Base-by-base conservation (phyloP, 1,140 invertebrate genomes). In the Drosophila yakuba region DNA sequence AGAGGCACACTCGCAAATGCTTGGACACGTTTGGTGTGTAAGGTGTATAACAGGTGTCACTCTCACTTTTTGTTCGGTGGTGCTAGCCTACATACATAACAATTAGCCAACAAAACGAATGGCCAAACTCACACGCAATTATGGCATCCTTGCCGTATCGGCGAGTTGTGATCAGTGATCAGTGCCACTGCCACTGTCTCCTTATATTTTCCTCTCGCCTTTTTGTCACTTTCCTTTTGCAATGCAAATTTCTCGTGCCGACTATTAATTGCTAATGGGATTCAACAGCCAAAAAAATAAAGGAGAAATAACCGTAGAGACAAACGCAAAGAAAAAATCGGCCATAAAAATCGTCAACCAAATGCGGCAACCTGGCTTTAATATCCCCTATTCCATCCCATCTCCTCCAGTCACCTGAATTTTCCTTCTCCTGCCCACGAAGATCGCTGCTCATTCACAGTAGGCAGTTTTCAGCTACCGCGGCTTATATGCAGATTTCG, bases 191-290 rank as follows among this genome's bases (percentile, higher is more conserved):
- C 35, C 52, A 39, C n/a, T 15, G 54, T 58, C 36, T 55, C 25
- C 15, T n/a, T 20, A 45, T 4, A 20, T n/a, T 7, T 56, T 61
- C 47, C 48, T 39, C 45, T 52, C 61, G 38, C 50, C 41, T 68
- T 62, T 86, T 86, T 86, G 84, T 88, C 83, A 88, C 83, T 89
- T 88, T 88, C 83, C 83, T 88, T 88, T 88, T 77, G 80, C 61
- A 74, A 88, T 88, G 83, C 83, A 88, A 88, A 88, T 88, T 88
- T 88, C 84, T 89, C 80, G 83, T 81, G 63, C 75, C 83, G 84
- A 77, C 83, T 88, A 88, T 88, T 88, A 88, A 88, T 88, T 88
- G 83, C 67, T 89, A 88, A 88, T 89, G 83, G 79, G 76, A 88
- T 74, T 59, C 59, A 62, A 76, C 74, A 59, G 61, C 52, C 57